Base-by-base conservation (phyloP, 2,797 vertebrate genomes). In the Passerculus sandwichensis region DNA sequence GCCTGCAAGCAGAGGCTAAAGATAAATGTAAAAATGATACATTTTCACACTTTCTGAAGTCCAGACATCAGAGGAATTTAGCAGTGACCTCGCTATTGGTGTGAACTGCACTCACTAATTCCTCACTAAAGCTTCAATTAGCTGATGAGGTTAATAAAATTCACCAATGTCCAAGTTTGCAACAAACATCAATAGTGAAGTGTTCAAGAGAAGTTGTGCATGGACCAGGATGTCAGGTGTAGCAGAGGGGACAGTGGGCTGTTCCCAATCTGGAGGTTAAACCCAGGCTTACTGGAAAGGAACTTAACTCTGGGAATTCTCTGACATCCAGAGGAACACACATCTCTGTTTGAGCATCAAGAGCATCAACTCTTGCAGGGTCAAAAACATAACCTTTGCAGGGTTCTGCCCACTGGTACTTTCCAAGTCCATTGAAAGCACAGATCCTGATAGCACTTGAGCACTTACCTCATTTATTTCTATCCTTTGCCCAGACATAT, bases 391-490 rank as follows among this genome's bases (percentile, higher is more conserved):
- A 3, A 56, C 5, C 32, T 85, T 2, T 29, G 57, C 10, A 30
- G 32, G 14, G 23, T 23, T 69, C 9, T 47, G 29, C 42, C 44
- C 23, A 11, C 12, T 34, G 34, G 23, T 32, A 50, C 57, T 32
- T 54, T 6, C 15, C 42, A 85, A 27, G 18, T 27, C 53, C 59
- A 88, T 22, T 34, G 22, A 42, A 82, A 71, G 25, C 18, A 61
- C 10, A 80, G 40, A 47, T 45, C 23, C 29, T 56, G 18, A 6
- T 3, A 82, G 73, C 12, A n/a, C 21, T 85, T 36, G 29, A 51
- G 56, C 61, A 92, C 98, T 98, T 96, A 99, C 99, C 98, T 99
- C 98, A 20, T 97, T 98, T 77, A 98, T 96, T 88, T 98, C 98
- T 20, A 98, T 85, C 36, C 96, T 98, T 51, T 98, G 94, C 76